Evolutionary conservation across 2,888 invertebrate genomes (phyloP).

Genomic region (Morpho helenor): DNA sequence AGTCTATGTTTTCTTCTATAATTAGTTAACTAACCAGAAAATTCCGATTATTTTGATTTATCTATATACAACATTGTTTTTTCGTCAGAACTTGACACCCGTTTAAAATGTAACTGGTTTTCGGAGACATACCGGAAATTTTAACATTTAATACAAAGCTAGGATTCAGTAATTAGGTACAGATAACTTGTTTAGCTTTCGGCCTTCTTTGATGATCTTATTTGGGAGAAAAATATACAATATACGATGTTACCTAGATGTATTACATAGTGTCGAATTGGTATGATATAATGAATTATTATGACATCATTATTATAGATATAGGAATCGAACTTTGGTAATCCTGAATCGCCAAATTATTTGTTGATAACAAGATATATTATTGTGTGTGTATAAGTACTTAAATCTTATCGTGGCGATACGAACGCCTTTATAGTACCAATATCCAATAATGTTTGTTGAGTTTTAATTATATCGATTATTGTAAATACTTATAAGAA

Average conservation of each 20-base stretch:
- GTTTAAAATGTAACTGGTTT: constrained; percentile 32
- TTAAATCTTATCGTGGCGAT: constrained; percentile 5
- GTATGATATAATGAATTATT: too few relatives aligned
- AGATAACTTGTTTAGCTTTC: background rate
- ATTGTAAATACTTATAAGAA: too few relatives aligned
- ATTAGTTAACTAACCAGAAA: constrained; percentile 2
- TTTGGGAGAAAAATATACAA: too few relatives aligned
- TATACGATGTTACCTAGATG: too few relatives aligned
- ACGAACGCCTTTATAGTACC: background rate
- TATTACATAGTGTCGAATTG: too few relatives aligned
- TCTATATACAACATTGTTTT: constrained; percentile 11
- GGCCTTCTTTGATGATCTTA: background rate
- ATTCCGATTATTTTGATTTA: constrained; percentile 4
- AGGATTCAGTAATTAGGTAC: background rate
- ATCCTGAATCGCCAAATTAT: background rate
- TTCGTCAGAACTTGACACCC: constrained; percentile 16
- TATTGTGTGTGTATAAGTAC: background rate
- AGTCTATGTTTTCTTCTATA: constrained; percentile 2
- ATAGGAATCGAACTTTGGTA: too few relatives aligned
- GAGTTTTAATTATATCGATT: too few relatives aligned
- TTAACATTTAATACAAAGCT: constrained; percentile 11
- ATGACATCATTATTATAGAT: too few relatives aligned
- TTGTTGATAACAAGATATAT: constrained; percentile 1
- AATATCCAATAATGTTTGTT: too few relatives aligned
- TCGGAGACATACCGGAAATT: constrained; percentile 16